Evolutionary conservation across 2,113 vertebrate genomes (phyloP), one percentile per base, ranked within the genome.

Genomic region (Lasiurus cinereus): DNA sequence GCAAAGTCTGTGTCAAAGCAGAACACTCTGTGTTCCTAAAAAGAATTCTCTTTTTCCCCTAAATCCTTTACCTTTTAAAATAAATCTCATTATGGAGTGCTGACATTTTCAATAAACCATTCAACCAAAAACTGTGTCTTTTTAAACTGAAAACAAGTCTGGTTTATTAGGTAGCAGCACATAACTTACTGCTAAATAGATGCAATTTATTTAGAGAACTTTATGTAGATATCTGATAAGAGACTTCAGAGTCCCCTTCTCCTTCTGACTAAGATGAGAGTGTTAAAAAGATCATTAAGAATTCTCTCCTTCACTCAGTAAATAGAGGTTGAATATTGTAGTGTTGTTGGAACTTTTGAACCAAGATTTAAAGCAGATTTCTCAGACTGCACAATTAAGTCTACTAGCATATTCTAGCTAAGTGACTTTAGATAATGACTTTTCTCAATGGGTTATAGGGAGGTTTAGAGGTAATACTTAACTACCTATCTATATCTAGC

Each of bases 41-140:
- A 97, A 97, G 97, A 97, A 96, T 88, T 82, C 56, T 93, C 90
- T 74, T 79, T 72, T 48, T 31, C 74, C 8, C 18, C 88, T 36
- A 54, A 97, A 96, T 93, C 94, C 82, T 96, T 97, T 97, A 97
- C 97, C 95, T 97, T 97, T 97, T 95, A 96, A 97, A 97, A 97
- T 93, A 96, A 95, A 97, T 95, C 96, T 97, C 96, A 96, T 96
- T 96, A 96, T 97, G 93, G 96, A 96, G 96, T 88, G 94, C 94
- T 97, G 93, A 96, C 96, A 97, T 96, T 97, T 97, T 97, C 96
- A 96, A 91, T 92, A 94, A 95, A 93, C 84, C 92, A 93, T 97
- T 96, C 85, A 97, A 94, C 95, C 88, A 74, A 95, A 94, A 89
- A 84, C 85, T 94, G 91, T n/a, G 64, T 54, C 48, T 83, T 93